Base-by-base conservation (phyloP, 2,888 invertebrate genomes). In the Drosophila fulvimacula region DNA sequence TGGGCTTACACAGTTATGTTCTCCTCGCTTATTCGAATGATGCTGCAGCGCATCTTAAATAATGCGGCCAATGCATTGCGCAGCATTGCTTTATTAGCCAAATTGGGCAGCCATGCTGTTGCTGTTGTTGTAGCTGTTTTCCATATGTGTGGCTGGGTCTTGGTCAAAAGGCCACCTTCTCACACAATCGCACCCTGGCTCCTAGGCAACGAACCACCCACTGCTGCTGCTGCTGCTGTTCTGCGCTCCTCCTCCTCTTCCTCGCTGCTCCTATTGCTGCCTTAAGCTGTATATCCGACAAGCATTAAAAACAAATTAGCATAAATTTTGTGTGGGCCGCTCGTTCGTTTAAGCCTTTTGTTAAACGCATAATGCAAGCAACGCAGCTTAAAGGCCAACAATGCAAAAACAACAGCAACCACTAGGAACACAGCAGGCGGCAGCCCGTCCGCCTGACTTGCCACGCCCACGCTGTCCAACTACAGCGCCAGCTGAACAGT, bases 301-400 rank as follows among this genome's bases (percentile, higher is more conserved):
- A 55, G 69, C 82, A 74, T 86, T 76, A 76, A 79, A 87, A 87
- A 70, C 69, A 77, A 89, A 84, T 84, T 76, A 84, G 65, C 82
- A 79, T 70, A 73, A 60, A 75, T 69, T 68, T 79, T 56, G 63
- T 57, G 56, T 44, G 17, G 27, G 30, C 27, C 30, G 30, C 15
- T 60, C 34, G 53, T 42, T 51, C 41, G 57, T 44, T 55, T 42
- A 69, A 55, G 53, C 56, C 72, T 69, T 73, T 76, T 73, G 73
- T 80, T 71, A 58, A 64, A 63, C 66, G 56, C 79, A 71, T 44
- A 56, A 66, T 69, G 71, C 79, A 65, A 76, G 61, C 65, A 30
- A 49, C 49, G 55, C 63, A 69, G 62, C n/a, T 62, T 66, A 66
- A 73, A 59, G 61, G 44, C 44, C 15, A 38, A 21, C 57, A 15